A percentile compares a stretch with the other conserved stretches of the same genome.
Evolutionary conservation across 2,113 vertebrate genomes (phyloP).

Genomic region (Lepus timidus): DNA sequence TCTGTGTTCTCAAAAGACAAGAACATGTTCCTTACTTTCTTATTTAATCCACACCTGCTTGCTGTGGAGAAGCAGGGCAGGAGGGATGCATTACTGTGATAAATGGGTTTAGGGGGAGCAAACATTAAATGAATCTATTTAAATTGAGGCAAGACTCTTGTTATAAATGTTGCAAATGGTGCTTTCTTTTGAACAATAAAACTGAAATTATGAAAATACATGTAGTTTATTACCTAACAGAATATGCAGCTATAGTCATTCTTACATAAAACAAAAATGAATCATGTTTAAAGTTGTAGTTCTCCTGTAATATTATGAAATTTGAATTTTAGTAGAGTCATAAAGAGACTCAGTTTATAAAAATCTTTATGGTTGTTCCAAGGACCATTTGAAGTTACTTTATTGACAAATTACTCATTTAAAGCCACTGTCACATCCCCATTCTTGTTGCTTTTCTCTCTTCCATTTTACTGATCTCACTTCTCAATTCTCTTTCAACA

Average conservation of each 20-base stretch:
- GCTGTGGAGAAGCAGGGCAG: background rate
- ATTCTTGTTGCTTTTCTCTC: background rate
- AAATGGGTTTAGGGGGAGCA: background rate
- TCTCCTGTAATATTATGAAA: constrained; percentile 74
- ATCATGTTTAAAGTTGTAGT: constrained; percentile 66
- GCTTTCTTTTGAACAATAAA: constrained; percentile 73
- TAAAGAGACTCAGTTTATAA: constrained; percentile 71
- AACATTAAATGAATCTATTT: constrained; percentile 42
- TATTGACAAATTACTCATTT: constrained; percentile 70
- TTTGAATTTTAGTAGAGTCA: constrained; percentile 75
- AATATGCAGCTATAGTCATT: background rate
- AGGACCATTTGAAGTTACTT: constrained; percentile 65
- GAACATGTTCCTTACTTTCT: background rate
- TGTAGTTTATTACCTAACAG: constrained; percentile 45
- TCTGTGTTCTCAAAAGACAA: background rate
- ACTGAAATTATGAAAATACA: constrained; percentile 60
- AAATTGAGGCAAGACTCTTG: constrained; percentile 36
- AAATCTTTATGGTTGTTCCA: constrained; percentile 59
- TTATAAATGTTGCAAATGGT: constrained; percentile 9
- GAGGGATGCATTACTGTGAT: background rate
- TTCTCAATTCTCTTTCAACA: background rate
- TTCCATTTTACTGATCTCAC: background rate
- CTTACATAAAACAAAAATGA: constrained; percentile 64
- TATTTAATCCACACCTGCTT: background rate
- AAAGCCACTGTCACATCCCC: background rate